Evolutionary conservation across 1,140 invertebrate genomes (phyloP).

Genomic region (Gryon sp.): DNA sequence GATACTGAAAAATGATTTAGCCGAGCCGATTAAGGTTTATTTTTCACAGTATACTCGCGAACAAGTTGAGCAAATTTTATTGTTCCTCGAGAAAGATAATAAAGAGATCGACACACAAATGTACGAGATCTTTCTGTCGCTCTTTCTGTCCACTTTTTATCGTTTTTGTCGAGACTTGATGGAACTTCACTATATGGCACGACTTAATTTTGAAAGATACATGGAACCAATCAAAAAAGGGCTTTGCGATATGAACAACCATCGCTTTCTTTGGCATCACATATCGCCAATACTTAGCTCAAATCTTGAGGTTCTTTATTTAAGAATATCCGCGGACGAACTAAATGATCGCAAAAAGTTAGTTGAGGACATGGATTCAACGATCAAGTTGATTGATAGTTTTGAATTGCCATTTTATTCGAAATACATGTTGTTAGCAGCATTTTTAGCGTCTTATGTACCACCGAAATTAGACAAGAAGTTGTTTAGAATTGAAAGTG

Average conservation of each 20-base stretch:
- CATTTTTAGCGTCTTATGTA: constrained; percentile 95
- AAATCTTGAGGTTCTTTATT: constrained; percentile 88
- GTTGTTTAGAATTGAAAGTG: constrained; percentile 88
- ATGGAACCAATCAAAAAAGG: constrained; percentile 85
- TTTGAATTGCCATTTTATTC: constrained; percentile 93
- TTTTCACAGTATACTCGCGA: constrained; percentile 91
- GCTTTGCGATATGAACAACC: constrained; percentile 81
- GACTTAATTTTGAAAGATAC: constrained; percentile 86
- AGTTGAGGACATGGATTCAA: constrained; percentile 76
- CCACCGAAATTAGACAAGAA: constrained; percentile 91
- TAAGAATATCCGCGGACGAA: constrained; percentile 81
- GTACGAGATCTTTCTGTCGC: constrained; percentile 88
- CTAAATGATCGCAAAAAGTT: constrained; percentile 62
- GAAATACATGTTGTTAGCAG: constrained; percentile 92
- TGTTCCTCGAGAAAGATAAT: constrained; percentile 66
- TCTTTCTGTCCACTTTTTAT: constrained; percentile 90
- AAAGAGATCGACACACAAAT: constrained; percentile 78
- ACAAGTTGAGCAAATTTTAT: constrained; percentile 87
- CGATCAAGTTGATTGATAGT: constrained; percentile 82
- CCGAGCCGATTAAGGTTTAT: constrained; percentile 87
- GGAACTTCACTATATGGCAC: constrained; percentile 87
- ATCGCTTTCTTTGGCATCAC: constrained; percentile 86
- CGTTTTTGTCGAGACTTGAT: constrained; percentile 89
- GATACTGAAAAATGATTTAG: constrained; percentile 83
- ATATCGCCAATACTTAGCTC: constrained; percentile 87